Evolutionary conservation across 37 sponge, comb jelly and placozoan species (phyloP), one percentile per base, ranked within the genome.

Genomic region (Hormiphora californensis): DNA sequence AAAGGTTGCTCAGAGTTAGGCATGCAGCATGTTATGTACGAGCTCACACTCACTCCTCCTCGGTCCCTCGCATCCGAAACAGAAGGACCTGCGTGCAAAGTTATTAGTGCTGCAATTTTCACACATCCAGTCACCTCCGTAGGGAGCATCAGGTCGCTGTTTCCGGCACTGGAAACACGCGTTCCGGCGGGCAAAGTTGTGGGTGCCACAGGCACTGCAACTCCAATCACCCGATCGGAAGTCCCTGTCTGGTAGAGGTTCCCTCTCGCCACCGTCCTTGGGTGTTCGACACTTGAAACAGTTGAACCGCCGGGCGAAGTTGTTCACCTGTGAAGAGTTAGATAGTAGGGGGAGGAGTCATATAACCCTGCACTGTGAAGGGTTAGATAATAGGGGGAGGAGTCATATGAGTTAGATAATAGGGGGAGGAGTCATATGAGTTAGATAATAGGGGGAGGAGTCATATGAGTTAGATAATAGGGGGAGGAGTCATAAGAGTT

Each of bases 151-250:
- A 15, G 81, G 81, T 1, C 81, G 81, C 81, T 73, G 81, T 40
- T 73, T 73, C 46, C 81, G 81, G 46, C 81, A 73, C 46, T 73
- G 81, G 38, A 73, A 73, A 40, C 81, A 73, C 81, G 81, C 81
- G 4, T 43, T 43, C 23, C 81, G 12, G n/a, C 81, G 81, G 1
- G 81, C 81, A 28, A 73, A 73, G 81, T 73, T 73, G 81, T 73
- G 81, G 7, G 81, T 73, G 0, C 81, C 81, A 28, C 81, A 73
- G 5, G 81, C 38, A 30, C 44, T 73, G 35, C 81, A 73, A 40
- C 81, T 73, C 81, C 81, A 73, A 21, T 73, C 81, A 27, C 59
- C 59, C 25, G 59, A 57, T 23, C 4, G 21, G 25, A 17, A 57
- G 59, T 46, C 51, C n/a, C n/a, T 73, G 81, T 73, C 81, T 21